These are phyloP conservation scores for Vanessa cardui DNA, from an alignment of 2,888 invertebrate species.

Conservation along the genomic window DNA sequence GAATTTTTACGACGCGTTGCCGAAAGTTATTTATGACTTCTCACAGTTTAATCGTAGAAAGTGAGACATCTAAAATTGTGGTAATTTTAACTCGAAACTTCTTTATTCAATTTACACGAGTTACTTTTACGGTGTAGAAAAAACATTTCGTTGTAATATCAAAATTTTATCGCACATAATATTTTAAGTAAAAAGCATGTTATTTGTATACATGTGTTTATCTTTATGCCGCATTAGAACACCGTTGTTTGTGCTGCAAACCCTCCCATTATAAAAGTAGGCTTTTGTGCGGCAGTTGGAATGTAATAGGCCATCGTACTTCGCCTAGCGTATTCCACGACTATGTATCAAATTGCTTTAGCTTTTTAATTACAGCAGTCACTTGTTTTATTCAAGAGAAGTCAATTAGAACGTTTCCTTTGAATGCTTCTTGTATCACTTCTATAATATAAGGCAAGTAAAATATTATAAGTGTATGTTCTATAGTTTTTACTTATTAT, in stretches of 20 bases:
- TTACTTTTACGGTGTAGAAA: conserved; percentile 1
- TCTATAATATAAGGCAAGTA: background rate
- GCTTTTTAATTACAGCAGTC: conserved; percentile 27
- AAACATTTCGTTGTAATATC: conserved; percentile 8
- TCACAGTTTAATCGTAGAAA: conserved; percentile 21
- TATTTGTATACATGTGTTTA: conserved; percentile 31
- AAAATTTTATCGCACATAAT: conserved; percentile 1
- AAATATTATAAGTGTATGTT: background rate
- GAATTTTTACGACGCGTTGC: conserved; percentile 21
- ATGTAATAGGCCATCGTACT: conserved; percentile 32
- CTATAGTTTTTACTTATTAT: too few relatives aligned
- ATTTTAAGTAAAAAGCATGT: conserved; percentile 23
- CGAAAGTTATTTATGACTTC: conserved; percentile 28
- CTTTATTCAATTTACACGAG: background rate
- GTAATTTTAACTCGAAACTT: conserved; percentile 15
- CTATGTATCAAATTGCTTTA: conserved; percentile 37
- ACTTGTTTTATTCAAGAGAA: conserved; percentile 16
- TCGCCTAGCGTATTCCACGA: conserved; percentile 30
- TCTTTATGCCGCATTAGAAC: conserved; percentile 34
- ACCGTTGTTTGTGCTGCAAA: conserved; percentile 35
- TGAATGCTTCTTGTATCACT: background rate
- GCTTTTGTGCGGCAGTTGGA: conserved; percentile 37
- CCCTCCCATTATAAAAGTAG: conserved; percentile 40
- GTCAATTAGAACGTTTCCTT: conserved; percentile 16
- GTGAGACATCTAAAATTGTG: conserved; percentile 12